Percentiles rank a stretch among this genome's conserved stretches.
phyloP scores from a whole-genome alignment of 2,888 invertebrate genomes.

The Acholoe squamosa region DNA sequence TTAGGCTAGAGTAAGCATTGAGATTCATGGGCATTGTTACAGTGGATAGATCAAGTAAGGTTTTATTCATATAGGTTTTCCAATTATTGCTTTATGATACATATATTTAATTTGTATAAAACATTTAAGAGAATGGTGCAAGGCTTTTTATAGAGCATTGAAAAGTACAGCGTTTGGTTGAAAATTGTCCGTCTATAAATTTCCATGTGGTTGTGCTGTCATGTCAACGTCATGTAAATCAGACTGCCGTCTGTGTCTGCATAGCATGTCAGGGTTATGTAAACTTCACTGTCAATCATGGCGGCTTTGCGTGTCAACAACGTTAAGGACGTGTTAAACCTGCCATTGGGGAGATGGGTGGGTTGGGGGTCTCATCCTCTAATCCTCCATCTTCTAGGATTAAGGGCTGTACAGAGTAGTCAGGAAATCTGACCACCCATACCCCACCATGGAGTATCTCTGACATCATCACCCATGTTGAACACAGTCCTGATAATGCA shows the following conservation, averaged over 20 bases:
- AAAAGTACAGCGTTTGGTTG: no score
- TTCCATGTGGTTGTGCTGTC: neutral
- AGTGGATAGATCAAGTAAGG: no score
- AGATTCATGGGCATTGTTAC: no score
- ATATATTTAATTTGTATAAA: no score
- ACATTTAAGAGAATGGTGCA: no score
- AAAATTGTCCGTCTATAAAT: no score
- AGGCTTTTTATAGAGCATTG: no score
- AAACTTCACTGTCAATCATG: slow-evolving; percentile 25
- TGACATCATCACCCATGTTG: neutral
- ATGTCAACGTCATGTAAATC: neutral
- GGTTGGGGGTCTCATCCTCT: neutral
- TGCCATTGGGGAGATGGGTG: neutral
- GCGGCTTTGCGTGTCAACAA: neutral
- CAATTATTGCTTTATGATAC: no score
- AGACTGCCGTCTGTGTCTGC: neutral
- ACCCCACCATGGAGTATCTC: neutral
- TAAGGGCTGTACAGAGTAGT: neutral
- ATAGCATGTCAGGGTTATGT: slow-evolving; percentile 27
- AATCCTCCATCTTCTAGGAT: slow-evolving; percentile 16
- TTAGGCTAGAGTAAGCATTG: no score
- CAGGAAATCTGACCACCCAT: neutral
- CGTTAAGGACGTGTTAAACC: neutral
- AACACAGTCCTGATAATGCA: neutral
- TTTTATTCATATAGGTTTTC: no score